Evolutionary conservation across 2,113 vertebrate species (phyloP).

Genomic region (Nesospiza acunhae): DNA sequence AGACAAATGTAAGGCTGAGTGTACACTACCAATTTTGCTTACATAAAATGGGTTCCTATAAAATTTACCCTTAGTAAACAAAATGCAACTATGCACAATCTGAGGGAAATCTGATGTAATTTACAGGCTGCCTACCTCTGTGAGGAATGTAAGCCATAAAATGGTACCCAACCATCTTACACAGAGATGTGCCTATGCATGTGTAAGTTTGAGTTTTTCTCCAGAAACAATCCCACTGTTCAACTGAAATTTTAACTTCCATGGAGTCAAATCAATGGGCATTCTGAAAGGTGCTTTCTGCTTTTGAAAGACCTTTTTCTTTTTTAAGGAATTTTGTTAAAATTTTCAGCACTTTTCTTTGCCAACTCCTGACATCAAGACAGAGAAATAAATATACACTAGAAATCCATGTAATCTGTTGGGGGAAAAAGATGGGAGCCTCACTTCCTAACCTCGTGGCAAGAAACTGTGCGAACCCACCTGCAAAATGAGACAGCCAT

Average conservation of each 20-base stretch:
- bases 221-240: background rate
- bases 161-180: background rate
- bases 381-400: background rate
- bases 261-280: background rate
- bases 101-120: background rate
- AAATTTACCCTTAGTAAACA: background rate
- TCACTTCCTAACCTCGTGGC: background rate
- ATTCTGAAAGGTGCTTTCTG: background rate
- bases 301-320: background rate
- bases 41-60: background rate
- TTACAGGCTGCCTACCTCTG: background rate
- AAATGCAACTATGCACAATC: background rate
- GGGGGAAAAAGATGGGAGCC: background rate
- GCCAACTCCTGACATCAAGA: background rate
- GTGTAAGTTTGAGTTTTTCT: background rate
- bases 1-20: background rate
- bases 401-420: background rate
- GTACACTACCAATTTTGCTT: background rate
- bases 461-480: background rate
- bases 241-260: background rate
- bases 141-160: background rate
- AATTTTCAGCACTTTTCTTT: background rate
- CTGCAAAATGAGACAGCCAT: background rate
- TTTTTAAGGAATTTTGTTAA: background rate
- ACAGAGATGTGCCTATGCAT: fast-evolving